Base-by-base conservation (phyloP, 2,888 invertebrate species). In the Charanyca ferruginea region DNA sequence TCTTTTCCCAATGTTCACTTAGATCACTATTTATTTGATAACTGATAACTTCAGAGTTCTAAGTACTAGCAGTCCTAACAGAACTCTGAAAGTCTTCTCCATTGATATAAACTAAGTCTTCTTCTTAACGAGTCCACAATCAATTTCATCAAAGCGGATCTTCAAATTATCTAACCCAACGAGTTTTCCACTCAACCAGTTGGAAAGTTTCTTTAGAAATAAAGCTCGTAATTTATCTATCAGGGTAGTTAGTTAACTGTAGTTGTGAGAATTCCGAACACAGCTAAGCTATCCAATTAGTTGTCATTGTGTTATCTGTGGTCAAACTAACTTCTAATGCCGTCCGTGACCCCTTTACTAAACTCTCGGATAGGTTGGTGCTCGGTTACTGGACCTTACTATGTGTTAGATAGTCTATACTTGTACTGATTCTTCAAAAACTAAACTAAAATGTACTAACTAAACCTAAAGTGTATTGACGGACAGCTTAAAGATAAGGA, bases 221-320 rank as follows among this genome's bases (percentile, higher is more conserved):
- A 73, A 79, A 78, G 68, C 74, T 53, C 32, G 62, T 75, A 62
- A 76, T 76, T 58, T 52, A 77, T 69, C 77, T 72, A 70, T 72
- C 66, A 68, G 62, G 67, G 65, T 75, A 68, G 85, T 79, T 79
- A 77, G 80, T 74, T 77, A 53, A 64, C 53, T 66, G 42, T 73
- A 73, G 73, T 73, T 79, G 59, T 49, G 53, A 49, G 73, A 70
- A 73, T 77, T 78, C 72, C 59, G 60, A 78, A 69, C 74, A 69
- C 83, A 82, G 80, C 84, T 85, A 86, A 88, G 84, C 86, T 89
- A 90, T 87, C 86, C 85, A 89, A 88, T 91, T 87, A 89, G 65
- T 65, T 58, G 67, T 87, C 85, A 91, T 91, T 84, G 83, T 76
- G 80, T 91, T 90, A 90, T 73, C 81, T 79, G 75, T 49, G 66